A percentile compares a stretch with the other conserved stretches of the same genome.
Evolutionary conservation across 1,140 invertebrate genomes (phyloP).

Genomic region (Neodiprion lecontei): DNA sequence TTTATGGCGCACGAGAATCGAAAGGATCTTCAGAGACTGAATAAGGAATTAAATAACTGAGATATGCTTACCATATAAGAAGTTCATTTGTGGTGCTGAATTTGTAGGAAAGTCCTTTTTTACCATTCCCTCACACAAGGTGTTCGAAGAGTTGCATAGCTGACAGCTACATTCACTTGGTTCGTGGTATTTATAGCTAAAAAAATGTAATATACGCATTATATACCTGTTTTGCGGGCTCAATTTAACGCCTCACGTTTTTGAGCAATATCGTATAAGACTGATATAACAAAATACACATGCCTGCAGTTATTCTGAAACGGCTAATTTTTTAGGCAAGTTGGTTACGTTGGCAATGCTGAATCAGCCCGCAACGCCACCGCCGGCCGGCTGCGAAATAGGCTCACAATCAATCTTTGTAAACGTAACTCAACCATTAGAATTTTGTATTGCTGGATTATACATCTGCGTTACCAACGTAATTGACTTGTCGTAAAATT

Average conservation of each 20-base stretch:
- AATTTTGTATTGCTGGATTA: neutral
- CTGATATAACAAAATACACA: neutral
- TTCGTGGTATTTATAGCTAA: conserved; percentile 67
- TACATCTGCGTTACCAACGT: neutral
- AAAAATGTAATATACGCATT: neutral
- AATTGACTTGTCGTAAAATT: neutral
- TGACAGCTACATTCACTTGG: conserved; percentile 69
- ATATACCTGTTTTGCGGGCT: neutral
- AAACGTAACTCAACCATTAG: neutral
- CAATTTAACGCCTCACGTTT: neutral
- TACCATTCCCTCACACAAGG: conserved; percentile 60
- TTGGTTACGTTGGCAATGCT: too few species aligned
- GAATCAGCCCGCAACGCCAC: too few species aligned
- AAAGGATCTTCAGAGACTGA: too few species aligned
- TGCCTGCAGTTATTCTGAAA: neutral
- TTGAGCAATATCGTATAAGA: too few species aligned
- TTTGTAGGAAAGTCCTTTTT: too few species aligned
- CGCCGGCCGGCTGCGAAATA: neutral
- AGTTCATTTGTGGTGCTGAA: too few species aligned
- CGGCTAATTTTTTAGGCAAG: too few species aligned
- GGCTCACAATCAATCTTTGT: neutral
- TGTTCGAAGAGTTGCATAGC: conserved; percentile 62
- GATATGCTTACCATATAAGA: too few species aligned
- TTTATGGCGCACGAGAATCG: too few species aligned
- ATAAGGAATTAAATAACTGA: too few species aligned